These are phyloP conservation scores for Mesochorus sp. DNA, from an alignment of 2,888 invertebrate species.

Conservation along the genomic window DNA sequence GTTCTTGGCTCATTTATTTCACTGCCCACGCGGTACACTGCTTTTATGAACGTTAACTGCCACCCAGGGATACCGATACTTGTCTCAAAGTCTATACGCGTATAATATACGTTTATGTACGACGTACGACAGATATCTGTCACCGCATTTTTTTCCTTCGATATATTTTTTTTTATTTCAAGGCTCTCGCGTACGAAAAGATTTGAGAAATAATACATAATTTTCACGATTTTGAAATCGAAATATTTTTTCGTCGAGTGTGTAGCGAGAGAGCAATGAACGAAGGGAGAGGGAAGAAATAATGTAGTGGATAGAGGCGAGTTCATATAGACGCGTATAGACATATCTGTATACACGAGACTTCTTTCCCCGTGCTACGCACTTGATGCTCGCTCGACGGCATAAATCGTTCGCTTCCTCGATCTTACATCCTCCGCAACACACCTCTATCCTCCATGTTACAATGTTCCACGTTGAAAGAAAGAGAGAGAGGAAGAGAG, in stretches of 20 bases:
- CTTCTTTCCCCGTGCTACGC: conserved; percentile 70
- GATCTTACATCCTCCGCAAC: conserved; percentile 63
- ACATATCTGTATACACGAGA: neutral
- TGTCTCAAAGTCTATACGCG: conserved; percentile 22
- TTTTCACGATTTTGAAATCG: too few species aligned
- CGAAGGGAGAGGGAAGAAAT: neutral
- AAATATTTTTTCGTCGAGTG: neutral
- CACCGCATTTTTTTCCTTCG: too few species aligned
- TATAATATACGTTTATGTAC: conserved; percentile 6
- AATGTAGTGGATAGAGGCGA: neutral
- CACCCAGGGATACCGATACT: conserved; percentile 75
- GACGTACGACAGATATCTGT: conserved; percentile 32
- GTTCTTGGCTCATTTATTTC: conserved; percentile 64
- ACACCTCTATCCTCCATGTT: conserved; percentile 46
- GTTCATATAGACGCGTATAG: neutral
- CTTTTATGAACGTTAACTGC: conserved; percentile 67
- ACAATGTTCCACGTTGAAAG: conserved; percentile 44
- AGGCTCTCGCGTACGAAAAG: neutral
- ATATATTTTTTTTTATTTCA: neutral
- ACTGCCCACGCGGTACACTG: conserved; percentile 62
- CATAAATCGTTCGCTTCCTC: conserved; percentile 75
- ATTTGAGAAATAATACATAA: too few species aligned
- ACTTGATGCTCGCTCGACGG: conserved; percentile 73
- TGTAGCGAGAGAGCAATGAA: conserved; percentile 6
- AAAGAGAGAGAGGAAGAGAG: neutral